Evolutionary conservation across 1,140 invertebrate species (phyloP).

Genomic region (Drosophila tristis): DNA sequence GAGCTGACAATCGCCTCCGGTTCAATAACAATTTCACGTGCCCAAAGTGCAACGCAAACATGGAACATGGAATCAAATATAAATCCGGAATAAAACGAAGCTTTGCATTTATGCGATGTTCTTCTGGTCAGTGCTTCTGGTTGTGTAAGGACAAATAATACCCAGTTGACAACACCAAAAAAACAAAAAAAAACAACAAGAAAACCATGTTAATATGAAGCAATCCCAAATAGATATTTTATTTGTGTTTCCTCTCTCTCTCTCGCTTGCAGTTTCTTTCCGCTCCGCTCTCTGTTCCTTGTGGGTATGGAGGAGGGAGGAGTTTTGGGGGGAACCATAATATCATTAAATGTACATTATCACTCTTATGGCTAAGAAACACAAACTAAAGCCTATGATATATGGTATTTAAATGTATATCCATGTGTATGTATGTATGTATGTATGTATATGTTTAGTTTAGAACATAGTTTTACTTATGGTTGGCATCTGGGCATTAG

Average conservation of each 20-base stretch:
- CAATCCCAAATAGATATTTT: conserved; percentile 62
- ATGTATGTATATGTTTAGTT: conserved; percentile 46
- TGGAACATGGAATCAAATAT: conserved; percentile 62
- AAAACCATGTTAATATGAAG: conserved; percentile 34
- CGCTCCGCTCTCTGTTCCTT: neutral
- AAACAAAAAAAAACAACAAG: neutral
- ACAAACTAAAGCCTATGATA: conserved; percentile 81
- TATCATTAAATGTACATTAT: conserved; percentile 73
- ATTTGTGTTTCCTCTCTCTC: conserved; percentile 18
- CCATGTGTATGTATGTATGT: conserved; percentile 38
- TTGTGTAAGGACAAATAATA: conserved; percentile 9
- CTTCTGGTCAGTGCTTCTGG: conserved; percentile 5
- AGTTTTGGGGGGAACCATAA: conserved; percentile 20
- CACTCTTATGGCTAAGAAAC: conserved; percentile 72
- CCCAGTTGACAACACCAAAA: neutral
- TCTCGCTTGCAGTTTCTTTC: conserved; percentile 10
- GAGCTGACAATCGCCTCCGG: conserved; percentile 14
- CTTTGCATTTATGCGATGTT: conserved; percentile 19
- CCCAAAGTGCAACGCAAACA: conserved; percentile 62
- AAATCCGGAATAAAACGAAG: conserved; percentile 31
- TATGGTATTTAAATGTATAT: conserved; percentile 58
- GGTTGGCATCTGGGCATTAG: conserved; percentile 36
- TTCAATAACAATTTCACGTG: conserved; percentile 63
- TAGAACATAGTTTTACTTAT: conserved; percentile 33
- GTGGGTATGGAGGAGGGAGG: too few relatives aligned